Evolutionary conservation across 2,113 vertebrate species (phyloP), one percentile per base, ranked within the genome.

Genomic region (Chaetodon auriga): DNA sequence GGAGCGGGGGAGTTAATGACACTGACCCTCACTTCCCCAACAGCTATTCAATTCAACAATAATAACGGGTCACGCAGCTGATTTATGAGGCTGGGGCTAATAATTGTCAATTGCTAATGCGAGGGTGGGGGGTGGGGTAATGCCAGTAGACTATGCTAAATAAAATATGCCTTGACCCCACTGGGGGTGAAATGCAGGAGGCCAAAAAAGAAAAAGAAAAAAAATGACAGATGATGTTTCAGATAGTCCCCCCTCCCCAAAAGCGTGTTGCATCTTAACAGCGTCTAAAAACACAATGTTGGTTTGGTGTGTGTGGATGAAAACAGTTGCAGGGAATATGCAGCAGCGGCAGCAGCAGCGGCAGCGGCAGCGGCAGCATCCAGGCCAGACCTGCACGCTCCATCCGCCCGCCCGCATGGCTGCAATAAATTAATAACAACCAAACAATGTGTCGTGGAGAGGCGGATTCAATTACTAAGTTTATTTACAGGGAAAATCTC

Each of bases 21-120:
- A 97, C 97, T 99, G 98, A 99, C 97, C 97, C 96, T 96, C 96
- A 96, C 96, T 97, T 97, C 96, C 96, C 96, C 97, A 97, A 96
- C 96, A 98, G 97, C 96, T 96, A 97, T 94, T 96, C 96, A 96
- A 97, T 98, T 98, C 97, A 97, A 96, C 96, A 95, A 96, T 97
- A 97, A 97, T 97, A 97, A 97, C 96, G 97, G 96, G 96, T 95
- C 93, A 95, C 80, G 96, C 96, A 97, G 96, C 97, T 98, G 97
- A 99, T 98, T 98, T 97, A 97, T 97, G 97, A 96, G 96, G 89
- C 95, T 94, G 93, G 36, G 95, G 95, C 95, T 98, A 97, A 97
- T 98, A 97, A 97, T 96, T 97, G 97, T 97, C 97, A 97, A 97
- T 97, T 96, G 96, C 95, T 96, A 95, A 96, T 93, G 93, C 88